phyloP scores from a whole-genome alignment of 1,140 invertebrate species.

The Drosophila subobscura region DNA sequence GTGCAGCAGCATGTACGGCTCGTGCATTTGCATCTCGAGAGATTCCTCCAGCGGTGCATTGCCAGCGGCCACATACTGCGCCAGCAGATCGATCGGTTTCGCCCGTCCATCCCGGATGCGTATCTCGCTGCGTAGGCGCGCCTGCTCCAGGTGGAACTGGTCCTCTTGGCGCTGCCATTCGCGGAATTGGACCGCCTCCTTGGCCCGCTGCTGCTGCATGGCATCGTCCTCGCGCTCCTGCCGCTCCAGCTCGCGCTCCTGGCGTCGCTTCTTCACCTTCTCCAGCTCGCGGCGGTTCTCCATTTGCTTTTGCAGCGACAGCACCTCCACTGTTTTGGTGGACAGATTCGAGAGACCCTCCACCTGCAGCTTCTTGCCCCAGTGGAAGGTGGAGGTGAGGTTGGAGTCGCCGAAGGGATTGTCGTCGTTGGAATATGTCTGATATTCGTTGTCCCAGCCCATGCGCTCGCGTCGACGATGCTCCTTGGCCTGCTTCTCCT shows the following conservation, averaged over 20 bases:
- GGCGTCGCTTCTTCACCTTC: slow-evolving; percentile 95
- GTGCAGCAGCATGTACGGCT: slow-evolving; percentile 98
- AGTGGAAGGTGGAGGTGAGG: slow-evolving; percentile 96
- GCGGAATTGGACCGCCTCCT: slow-evolving; percentile 97
- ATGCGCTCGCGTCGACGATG: slow-evolving; percentile 93
- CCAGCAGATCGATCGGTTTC: slow-evolving; percentile 98
- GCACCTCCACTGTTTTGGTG: slow-evolving; percentile 92
- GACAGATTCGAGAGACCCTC: slow-evolving; percentile 93
- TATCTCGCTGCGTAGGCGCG: slow-evolving; percentile 94
- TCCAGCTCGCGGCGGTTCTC: slow-evolving; percentile 95
- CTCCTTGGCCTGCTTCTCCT: slow-evolving; percentile 97
- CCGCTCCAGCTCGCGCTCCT: slow-evolving; percentile 95
- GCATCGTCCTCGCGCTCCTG: slow-evolving; percentile 96
- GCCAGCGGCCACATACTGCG: slow-evolving; percentile 94
- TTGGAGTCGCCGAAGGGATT: slow-evolving; percentile 99
- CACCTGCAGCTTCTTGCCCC: slow-evolving; percentile 98
- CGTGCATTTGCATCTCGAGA: slow-evolving; percentile 99
- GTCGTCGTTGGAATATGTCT: slow-evolving; percentile 98
- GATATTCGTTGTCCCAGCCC: slow-evolving; percentile 98
- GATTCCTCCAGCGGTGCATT: slow-evolving; percentile 95
- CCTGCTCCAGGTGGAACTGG: slow-evolving; percentile 95
- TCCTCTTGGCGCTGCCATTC: slow-evolving; percentile 98
- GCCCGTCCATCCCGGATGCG: slow-evolving; percentile 97
- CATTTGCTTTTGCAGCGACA: slow-evolving; percentile 93
- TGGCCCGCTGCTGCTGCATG: slow-evolving; percentile 93